Evolutionary conservation across 2,113 vertebrate genomes (phyloP).

Genomic region (Phrynosoma blainvillii): DNA sequence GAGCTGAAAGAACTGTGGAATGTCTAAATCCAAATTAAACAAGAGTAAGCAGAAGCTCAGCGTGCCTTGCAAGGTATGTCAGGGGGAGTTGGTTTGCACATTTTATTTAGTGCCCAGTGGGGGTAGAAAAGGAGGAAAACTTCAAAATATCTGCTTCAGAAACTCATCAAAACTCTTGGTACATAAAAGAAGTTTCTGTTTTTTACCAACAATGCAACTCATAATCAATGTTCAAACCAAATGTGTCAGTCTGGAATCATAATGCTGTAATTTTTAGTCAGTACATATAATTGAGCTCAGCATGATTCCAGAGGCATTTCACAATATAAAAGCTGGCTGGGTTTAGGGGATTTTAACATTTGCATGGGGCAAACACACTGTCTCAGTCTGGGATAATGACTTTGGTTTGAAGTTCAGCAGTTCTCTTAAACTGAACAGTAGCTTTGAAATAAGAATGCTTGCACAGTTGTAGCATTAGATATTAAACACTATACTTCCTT

Average conservation of each 20-base stretch:
- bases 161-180: slow-evolving; percentile 36
- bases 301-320: slow-evolving; percentile 15
- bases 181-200: slow-evolving; percentile 38
- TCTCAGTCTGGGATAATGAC: not conserved
- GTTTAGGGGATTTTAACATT: slow-evolving; percentile 28
- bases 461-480: slow-evolving; percentile 8
- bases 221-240: slow-evolving; percentile 33
- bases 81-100: slow-evolving; percentile 14
- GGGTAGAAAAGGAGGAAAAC: slow-evolving; percentile 5
- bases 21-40: slow-evolving; percentile 62
- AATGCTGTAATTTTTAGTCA: slow-evolving; percentile 47
- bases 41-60: slow-evolving; percentile 38
- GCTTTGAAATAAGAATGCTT: slow-evolving; percentile 29
- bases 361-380: slow-evolving; percentile 1
- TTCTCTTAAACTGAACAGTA: slow-evolving; percentile 41
- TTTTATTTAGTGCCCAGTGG: slow-evolving; percentile 43
- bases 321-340: slow-evolving; percentile 8
- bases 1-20: slow-evolving; percentile 49
- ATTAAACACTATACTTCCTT: slow-evolving; percentile 19
- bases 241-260: slow-evolving; percentile 28
- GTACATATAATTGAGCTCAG: slow-evolving; percentile 29
- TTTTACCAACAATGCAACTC: slow-evolving; percentile 42
- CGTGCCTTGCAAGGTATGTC: not conserved
- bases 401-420: slow-evolving; percentile 25
- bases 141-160: slow-evolving; percentile 43